phyloP scores from a whole-genome alignment of 2,797 vertebrate genomes.

The Eupleurogrammus muticus region DNA sequence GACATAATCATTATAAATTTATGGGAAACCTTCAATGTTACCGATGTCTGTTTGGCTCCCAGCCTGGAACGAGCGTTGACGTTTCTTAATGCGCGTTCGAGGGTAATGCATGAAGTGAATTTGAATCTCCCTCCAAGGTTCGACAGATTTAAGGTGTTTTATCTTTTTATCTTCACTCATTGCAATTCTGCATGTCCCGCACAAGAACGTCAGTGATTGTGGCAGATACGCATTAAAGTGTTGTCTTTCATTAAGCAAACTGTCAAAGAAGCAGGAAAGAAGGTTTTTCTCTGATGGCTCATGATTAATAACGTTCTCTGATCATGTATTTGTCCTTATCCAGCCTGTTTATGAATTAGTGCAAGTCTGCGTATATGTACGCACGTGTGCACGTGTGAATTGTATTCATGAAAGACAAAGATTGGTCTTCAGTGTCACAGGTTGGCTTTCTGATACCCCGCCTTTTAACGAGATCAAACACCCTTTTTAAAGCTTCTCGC shows the following conservation, averaged over 20 bases:
- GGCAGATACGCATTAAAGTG: constrained; percentile 21
- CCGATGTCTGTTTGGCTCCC: constrained; percentile 10
- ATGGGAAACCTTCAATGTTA: background rate
- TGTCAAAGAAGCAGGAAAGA: constrained; percentile 18
- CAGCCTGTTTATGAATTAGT: background rate
- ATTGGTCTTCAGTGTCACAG: background rate
- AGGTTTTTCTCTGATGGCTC: constrained; percentile 10
- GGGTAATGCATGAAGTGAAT: constrained; percentile 25
- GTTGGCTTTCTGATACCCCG: background rate
- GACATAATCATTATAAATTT: constrained; percentile 8
- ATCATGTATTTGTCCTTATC: constrained; percentile 8
- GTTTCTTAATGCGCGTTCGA: constrained; percentile 14
- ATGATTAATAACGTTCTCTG: constrained; percentile 21
- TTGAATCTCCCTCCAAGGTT: constrained; percentile 16
- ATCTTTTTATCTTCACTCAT: constrained; percentile 20
- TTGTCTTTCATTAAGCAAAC: constrained; percentile 28
- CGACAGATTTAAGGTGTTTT: constrained; percentile 18
- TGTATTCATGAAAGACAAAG: background rate
- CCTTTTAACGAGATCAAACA: background rate
- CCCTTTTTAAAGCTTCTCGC: background rate
- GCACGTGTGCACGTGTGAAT: background rate
- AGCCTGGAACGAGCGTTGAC: background rate
- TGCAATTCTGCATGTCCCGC: constrained; percentile 24
- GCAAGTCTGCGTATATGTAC: background rate
- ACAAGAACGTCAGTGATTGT: constrained; percentile 13